These are phyloP conservation scores for Aepyceros melampus DNA, from an alignment of 2,113 vertebrate species.

Conservation along the genomic window DNA sequence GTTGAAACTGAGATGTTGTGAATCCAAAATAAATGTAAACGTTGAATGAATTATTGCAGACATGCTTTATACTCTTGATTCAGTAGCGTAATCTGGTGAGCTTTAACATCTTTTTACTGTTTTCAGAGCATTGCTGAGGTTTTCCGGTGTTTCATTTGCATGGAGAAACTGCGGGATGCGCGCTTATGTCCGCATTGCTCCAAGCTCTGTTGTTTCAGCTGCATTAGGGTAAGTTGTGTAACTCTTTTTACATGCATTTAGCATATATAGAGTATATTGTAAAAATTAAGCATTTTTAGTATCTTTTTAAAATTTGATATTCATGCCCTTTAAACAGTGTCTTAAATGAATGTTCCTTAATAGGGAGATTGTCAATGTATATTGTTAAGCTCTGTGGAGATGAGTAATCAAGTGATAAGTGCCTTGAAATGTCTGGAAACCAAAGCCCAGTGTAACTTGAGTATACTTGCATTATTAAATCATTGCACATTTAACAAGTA, in stretches of 20 bases:
- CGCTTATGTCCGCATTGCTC: conserved; percentile 98
- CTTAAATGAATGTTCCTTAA: not conserved
- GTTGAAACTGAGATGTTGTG: not conserved
- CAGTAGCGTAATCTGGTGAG: not conserved
- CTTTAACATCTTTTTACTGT: not conserved
- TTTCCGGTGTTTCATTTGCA: conserved; percentile 99
- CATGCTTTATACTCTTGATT: not conserved
- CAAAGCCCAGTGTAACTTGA: not conserved
- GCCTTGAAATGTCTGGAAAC: not conserved
- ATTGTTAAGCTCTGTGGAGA: not conserved
- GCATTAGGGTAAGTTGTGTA: conserved; percentile 90
- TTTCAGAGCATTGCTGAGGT: conserved; percentile 95
- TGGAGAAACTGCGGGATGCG: conserved; percentile 98
- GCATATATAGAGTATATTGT: not conserved
- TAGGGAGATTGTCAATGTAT: not conserved
- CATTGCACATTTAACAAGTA: not conserved
- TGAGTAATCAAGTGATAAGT: not conserved
- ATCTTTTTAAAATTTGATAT: not conserved
- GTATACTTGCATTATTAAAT: not conserved
- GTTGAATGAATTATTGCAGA: not conserved
- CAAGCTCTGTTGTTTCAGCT: conserved; percentile 99
- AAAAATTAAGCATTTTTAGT: not conserved
- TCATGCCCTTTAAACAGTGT: not conserved
- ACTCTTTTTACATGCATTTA: not conserved
- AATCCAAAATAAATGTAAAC: not conserved